These are phyloP conservation scores for Chymomyza fuscimana DNA, from an alignment of 2,888 invertebrate species.

Conservation along the genomic window DNA sequence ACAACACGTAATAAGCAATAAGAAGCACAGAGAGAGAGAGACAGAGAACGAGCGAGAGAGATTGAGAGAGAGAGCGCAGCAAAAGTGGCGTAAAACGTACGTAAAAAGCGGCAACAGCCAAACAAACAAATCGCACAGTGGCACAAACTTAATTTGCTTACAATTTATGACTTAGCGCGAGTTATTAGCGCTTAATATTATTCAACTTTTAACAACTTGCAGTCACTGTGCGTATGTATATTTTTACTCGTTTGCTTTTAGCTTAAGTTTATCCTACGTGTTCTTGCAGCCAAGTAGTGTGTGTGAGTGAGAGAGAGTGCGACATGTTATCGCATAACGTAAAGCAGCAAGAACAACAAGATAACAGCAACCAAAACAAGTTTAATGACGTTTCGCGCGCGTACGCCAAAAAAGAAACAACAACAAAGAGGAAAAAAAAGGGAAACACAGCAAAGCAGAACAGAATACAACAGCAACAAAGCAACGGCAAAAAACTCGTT, in stretches of 20 bases:
- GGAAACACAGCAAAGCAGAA: conserved; percentile 1
- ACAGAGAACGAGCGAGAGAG: conserved; percentile 11
- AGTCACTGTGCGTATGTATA: conserved; percentile 18
- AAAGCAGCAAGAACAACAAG: conserved; percentile 39
- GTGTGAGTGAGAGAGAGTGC: conserved; percentile 47
- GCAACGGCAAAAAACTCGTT: conserved; percentile 4
- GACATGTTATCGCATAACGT: conserved; percentile 74
- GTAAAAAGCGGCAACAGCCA: conserved; percentile 22
- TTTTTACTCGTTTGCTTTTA: conserved; percentile 31
- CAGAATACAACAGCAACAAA: not conserved
- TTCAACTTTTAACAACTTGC: conserved; percentile 1
- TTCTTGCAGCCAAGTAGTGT: not conserved
- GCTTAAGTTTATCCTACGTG: not conserved
- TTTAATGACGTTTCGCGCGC: conserved; percentile 76
- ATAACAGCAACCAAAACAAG: conserved; percentile 71
- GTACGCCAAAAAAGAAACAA: conserved; percentile 37
- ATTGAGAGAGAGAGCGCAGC: not conserved
- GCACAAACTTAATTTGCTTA: conserved; percentile 16
- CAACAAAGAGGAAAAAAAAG: conserved; percentile 13
- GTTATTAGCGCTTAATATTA: conserved; percentile 35
- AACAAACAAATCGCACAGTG: conserved; percentile 40
- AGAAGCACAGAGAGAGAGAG: conserved; percentile 21
- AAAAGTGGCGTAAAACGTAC: no score
- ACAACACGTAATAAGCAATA: conserved; percentile 50
- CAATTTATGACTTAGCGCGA: not conserved